Evolutionary conservation across 2,797 vertebrate species (phyloP).

Genomic region (Neomorphus geoffroyi): DNA sequence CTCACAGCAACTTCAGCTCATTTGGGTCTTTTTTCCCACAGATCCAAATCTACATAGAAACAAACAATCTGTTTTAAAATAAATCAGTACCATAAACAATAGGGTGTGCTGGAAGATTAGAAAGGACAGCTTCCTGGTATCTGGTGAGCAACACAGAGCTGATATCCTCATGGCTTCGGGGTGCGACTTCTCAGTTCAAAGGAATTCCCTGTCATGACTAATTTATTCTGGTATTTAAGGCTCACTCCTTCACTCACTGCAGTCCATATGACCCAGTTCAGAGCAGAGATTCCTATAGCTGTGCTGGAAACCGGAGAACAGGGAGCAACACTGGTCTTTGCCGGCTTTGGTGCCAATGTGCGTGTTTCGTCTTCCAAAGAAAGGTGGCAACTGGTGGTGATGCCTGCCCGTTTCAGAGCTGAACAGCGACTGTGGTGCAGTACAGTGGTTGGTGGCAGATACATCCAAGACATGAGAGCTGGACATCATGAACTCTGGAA

Average conservation of each 20-base stretch:
- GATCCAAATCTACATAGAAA: background rate
- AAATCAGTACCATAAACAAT: slow-evolving; percentile 26
- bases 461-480: accelerated
- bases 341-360: background rate
- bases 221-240: slow-evolving; percentile 41
- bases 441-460: background rate
- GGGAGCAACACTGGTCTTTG: background rate
- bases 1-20: background rate
- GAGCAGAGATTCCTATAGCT: background rate
- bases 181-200: slow-evolving; percentile 47
- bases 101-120: background rate
- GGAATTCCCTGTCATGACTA: slow-evolving; percentile 31
- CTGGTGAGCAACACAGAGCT: background rate
- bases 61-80: slow-evolving; percentile 52
- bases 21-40: slow-evolving; percentile 41
- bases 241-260: background rate
- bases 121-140: background rate
- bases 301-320: background rate
- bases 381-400: background rate
- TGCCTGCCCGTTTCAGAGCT: background rate
- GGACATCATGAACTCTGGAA: background rate
- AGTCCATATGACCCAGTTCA: background rate
- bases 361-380: background rate
- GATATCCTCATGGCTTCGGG: slow-evolving; percentile 8
- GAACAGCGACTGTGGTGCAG: background rate